phyloP scores from a whole-genome alignment of 2,797 vertebrate species.

The Ambastaia sidthimunki region DNA sequence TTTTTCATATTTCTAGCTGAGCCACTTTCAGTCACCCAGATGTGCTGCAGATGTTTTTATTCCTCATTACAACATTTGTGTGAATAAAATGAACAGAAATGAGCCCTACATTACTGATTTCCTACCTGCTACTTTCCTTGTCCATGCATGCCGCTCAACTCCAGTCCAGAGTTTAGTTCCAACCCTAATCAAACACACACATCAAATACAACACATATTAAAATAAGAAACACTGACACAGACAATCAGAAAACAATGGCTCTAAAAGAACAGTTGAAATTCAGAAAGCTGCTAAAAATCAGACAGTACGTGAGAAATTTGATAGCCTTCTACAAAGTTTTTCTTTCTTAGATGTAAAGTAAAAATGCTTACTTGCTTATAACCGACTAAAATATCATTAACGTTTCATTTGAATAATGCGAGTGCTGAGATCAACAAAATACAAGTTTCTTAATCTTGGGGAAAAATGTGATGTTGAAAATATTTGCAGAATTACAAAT shows the following conservation, averaged over 20 bases:
- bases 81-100: not conserved
- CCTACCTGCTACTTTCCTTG: no score
- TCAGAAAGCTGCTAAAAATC: not conserved
- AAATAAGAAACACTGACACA: no score
- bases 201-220: no score
- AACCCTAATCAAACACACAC: no score
- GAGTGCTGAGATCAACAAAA: not conserved
- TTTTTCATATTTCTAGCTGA: not conserved
- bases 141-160: no score
- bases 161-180: no score
- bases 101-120: not conserved
- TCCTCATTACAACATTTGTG: not conserved
- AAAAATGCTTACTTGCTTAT: not conserved
- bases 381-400: slow-evolving; percentile 4
- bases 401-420: not conserved
- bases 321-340: not conserved
- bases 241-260: no score
- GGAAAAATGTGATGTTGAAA: not conserved
- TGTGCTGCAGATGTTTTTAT: not conserved
- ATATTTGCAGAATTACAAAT: not conserved
- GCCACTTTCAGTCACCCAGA: not conserved
- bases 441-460: not conserved
- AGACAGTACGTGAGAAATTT: not conserved
- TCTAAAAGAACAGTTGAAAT: not conserved
- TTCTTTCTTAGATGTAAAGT: not conserved